Evolutionary conservation across 2,888 invertebrate species (phyloP).

Genomic region (Lithodes maja): DNA sequence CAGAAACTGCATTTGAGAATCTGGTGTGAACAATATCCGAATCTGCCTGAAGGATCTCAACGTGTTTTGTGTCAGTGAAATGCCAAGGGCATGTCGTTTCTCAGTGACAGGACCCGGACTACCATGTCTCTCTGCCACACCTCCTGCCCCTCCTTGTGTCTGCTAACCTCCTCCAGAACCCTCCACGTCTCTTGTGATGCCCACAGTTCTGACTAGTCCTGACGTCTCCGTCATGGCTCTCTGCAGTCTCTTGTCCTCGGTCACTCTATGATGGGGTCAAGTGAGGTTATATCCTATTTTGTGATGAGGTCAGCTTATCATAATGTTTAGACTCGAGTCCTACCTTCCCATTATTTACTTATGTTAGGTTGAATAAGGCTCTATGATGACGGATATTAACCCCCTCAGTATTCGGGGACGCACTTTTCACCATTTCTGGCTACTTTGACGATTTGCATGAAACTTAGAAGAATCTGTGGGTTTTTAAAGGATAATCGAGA

Average conservation of each 20-base stretch:
- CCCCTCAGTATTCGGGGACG: no score
- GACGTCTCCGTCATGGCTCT: neutral
- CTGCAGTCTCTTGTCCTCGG: neutral
- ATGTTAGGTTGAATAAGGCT: no score
- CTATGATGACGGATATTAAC: no score
- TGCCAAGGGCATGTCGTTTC: neutral
- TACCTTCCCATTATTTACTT: no score
- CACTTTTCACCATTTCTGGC: no score
- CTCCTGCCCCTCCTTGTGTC: neutral
- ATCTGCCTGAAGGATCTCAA: neutral
- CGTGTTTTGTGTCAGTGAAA: neutral
- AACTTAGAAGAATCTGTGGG: no score
- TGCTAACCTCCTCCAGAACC: neutral
- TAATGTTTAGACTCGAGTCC: no score
- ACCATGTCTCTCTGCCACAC: neutral
- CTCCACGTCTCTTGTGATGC: neutral
- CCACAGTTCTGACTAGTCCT: neutral
- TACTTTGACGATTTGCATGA: no score
- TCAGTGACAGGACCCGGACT: neutral
- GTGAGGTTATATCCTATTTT: neutral
- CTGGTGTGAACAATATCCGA: neutral
- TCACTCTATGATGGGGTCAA: neutral
- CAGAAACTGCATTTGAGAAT: no score
- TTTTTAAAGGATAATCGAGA: no score
- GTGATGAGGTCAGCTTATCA: no score